Evolutionary conservation across 2,888 invertebrate genomes (phyloP).

Genomic region (Unio pictorum): DNA sequence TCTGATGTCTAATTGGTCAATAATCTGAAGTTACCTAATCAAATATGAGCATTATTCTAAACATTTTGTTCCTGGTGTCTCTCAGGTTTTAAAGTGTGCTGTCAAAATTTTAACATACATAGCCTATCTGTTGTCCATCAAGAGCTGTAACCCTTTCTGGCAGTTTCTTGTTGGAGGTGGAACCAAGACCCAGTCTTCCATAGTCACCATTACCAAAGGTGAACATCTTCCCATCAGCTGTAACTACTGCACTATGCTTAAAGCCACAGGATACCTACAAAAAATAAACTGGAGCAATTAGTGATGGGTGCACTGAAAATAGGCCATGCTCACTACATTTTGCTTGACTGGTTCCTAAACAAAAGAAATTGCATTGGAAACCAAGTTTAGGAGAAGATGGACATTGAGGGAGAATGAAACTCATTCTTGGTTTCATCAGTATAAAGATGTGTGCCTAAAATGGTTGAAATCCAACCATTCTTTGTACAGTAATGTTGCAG

Average conservation of each 20-base stretch:
- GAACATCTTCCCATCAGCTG: slow-evolving; percentile 78
- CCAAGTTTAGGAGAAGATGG: no score
- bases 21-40: not conserved
- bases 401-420: no score
- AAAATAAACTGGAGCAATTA: not conserved
- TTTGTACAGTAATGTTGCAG: no score
- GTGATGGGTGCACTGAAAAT: no score
- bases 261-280: slow-evolving; percentile 77
- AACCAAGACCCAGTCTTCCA: slow-evolving; percentile 77
- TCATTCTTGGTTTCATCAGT: no score
- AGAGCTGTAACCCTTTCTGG: slow-evolving; percentile 76
- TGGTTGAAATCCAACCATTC: no score
- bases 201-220: slow-evolving; percentile 81
- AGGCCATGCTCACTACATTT: no score
- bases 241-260: slow-evolving; percentile 79
- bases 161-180: slow-evolving; percentile 77
- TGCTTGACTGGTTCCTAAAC: no score
- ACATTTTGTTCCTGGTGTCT: not conserved
- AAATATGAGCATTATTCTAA: not conserved
- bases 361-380: no score
- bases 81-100: not conserved
- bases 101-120: slow-evolving; percentile 43
- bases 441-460: no score
- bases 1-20: no score
- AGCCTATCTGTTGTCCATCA: slow-evolving; percentile 74